Evolutionary conservation across 2,113 vertebrate species (phyloP).

Genomic region (Nycticorax nycticorax): DNA sequence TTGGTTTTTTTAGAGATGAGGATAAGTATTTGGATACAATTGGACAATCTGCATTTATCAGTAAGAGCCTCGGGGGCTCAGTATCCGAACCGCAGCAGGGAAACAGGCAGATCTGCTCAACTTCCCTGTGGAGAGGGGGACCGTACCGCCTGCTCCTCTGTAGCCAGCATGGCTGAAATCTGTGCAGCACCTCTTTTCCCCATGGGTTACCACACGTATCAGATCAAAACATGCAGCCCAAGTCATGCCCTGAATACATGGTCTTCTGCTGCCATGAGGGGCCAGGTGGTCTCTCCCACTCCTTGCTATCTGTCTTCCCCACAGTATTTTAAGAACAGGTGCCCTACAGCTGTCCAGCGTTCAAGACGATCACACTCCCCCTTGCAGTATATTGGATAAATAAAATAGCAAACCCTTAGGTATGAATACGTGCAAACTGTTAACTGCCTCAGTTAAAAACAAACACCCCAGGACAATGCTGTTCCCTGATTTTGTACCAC

Average conservation of each 20-base stretch:
- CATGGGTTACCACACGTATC: fast-evolving
- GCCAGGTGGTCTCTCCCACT: not conserved
- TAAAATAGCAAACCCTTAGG: not conserved
- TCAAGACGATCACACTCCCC: not conserved
- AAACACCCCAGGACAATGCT: not conserved
- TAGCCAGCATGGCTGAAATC: not conserved
- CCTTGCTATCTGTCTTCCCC: not conserved
- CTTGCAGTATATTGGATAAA: not conserved
- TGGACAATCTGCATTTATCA: not conserved
- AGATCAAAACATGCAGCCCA: fast-evolving
- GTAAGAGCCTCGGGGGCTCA: not conserved
- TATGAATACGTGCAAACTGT: not conserved
- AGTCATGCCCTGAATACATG: not conserved
- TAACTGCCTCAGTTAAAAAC: not conserved
- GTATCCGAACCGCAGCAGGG: not conserved
- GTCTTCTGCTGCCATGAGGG: not conserved
- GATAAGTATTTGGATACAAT: not conserved
- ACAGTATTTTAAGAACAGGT: not conserved
- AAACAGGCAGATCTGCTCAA: not conserved
- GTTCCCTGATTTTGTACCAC: not conserved
- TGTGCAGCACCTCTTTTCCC: not conserved
- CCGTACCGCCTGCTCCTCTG: not conserved
- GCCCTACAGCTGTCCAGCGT: not conserved
- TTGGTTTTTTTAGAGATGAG: not conserved
- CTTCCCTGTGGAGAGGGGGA: not conserved